Percentiles rank a stretch among this genome's conserved stretches.
phyloP scores from a whole-genome alignment of 2,888 invertebrate species.

The Bruchidius siliquastri region DNA sequence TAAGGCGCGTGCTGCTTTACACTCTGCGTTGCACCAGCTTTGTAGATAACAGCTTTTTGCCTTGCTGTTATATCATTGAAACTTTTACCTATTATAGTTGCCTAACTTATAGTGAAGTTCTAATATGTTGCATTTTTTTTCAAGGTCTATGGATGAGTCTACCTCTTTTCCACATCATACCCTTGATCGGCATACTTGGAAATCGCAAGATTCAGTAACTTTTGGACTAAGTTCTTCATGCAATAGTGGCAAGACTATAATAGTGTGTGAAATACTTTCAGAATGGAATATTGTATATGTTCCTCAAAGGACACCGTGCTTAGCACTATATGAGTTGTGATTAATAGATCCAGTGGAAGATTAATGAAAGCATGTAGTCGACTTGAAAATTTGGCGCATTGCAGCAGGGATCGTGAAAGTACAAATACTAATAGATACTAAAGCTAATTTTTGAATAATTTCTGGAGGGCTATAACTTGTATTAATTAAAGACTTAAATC shows the following conservation, averaged over 20 bases:
- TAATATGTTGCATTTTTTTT: not conserved
- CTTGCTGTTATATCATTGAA: no score
- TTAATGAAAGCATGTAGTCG: no score
- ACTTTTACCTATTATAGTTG: no score
- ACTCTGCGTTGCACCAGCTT: no score
- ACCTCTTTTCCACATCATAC: not conserved
- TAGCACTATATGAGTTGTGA: not conserved
- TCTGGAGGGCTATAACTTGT: no score
- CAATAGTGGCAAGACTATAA: not conserved
- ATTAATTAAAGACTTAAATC: no score
- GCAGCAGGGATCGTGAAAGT: no score
- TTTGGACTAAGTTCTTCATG: not conserved
- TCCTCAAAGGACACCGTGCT: not conserved
- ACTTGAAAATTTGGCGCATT: not conserved
- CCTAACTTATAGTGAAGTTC: no score
- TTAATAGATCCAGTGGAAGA: not conserved
- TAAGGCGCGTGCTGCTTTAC: no score
- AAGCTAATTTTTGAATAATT: no score
- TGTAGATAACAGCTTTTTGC: no score
- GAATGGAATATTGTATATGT: not conserved
- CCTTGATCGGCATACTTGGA: not conserved
- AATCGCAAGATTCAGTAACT: not conserved
- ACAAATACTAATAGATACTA: no score
- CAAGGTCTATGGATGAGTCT: not conserved
- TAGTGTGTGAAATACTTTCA: not conserved